phyloP scores from a whole-genome alignment of 23 tunicate species.

The Trididemnum nubilum region DNA sequence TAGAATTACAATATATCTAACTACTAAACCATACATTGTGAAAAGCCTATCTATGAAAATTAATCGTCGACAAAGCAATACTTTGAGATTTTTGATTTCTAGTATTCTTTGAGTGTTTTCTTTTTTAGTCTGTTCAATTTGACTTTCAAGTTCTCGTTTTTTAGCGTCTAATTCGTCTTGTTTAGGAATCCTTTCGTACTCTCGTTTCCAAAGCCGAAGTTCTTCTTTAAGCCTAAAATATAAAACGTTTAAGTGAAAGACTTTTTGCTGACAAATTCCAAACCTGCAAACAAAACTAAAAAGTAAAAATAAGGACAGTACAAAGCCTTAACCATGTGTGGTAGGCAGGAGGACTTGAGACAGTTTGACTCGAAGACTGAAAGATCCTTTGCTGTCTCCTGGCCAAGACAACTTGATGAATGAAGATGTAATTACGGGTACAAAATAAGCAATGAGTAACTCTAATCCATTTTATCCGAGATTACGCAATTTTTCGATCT shows the following conservation, averaged over 20 bases:
- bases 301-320: neutral
- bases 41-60: no score
- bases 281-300: neutral
- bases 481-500: no score
- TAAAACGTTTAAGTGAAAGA: neutral
- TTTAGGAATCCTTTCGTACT: conserved; percentile 86
- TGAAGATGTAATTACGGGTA: no score
- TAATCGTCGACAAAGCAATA: neutral
- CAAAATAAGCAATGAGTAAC: no score
- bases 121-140: conserved; percentile 68
- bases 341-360: no score
- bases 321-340: neutral
- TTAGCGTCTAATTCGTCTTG: conserved; percentile 81
- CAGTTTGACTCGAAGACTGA: no score
- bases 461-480: no score
- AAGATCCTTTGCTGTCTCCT: no score
- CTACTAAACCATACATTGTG: no score
- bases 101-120: conserved; percentile 82
- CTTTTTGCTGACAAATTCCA: no score
- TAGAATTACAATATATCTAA: no score
- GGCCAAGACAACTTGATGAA: no score
- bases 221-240: conserved; percentile 75
- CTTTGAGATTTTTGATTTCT: conserved; percentile 77
- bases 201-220: conserved; percentile 67
- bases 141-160: conserved; percentile 62